Conservation (phyloP, 2,113 vertebrate genomes). For the Paradoxurus hermaphroditus region DNA sequence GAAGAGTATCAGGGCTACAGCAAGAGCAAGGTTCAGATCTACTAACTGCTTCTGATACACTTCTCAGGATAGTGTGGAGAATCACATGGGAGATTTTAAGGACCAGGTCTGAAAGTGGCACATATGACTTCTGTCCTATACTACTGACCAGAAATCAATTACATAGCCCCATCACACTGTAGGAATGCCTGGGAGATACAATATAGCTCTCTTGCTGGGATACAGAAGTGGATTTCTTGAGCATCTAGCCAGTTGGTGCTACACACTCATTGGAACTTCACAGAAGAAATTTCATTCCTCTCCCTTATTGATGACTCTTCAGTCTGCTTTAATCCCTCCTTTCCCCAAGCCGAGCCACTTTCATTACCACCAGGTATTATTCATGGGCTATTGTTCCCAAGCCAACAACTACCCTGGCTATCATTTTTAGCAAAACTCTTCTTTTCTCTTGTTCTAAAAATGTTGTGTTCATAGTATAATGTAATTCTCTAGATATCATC, state of each 20-base stretch:
- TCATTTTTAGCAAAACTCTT: background rate
- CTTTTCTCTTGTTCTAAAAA: background rate
- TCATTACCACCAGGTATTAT: background rate
- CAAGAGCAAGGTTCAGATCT: background rate
- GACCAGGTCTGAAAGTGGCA: background rate
- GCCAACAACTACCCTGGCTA: background rate
- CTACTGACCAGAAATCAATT: background rate
- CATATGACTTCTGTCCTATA: background rate
- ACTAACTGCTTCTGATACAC: background rate
- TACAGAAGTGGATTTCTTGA: background rate
- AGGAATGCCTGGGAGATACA: background rate
- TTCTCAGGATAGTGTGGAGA: background rate
- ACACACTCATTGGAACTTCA: background rate
- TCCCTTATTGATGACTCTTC: background rate
- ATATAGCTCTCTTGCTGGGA: background rate
- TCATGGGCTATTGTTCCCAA: background rate
- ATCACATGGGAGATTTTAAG: background rate
- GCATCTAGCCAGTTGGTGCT: background rate
- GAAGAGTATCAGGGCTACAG: background rate
- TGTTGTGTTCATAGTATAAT: background rate
- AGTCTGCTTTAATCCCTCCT: background rate
- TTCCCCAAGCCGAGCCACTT: background rate
- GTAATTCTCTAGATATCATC: background rate
- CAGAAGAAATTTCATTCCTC: background rate
- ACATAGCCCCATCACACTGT: background rate